A percentile compares a stretch with the other conserved stretches of the same genome.
Evolutionary conservation across 2,888 invertebrate genomes (phyloP).

Genomic region (Coenonympha arcania): DNA sequence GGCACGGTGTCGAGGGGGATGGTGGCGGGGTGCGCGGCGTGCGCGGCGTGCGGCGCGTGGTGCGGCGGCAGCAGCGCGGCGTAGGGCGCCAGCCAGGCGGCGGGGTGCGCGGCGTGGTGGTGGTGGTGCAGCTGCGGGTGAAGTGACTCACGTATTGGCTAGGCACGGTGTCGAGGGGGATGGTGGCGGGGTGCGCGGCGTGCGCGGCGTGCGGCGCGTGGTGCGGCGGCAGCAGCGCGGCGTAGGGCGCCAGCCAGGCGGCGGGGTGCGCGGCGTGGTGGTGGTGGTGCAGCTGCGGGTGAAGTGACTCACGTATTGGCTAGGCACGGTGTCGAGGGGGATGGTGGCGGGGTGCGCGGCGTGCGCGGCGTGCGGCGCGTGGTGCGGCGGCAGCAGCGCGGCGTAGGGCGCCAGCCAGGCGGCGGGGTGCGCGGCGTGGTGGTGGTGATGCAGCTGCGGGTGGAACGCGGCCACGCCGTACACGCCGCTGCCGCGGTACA

Average conservation of each 20-base stretch:
- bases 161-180: constrained; percentile 68
- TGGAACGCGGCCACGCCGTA: constrained; percentile 68
- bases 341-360: constrained; percentile 60
- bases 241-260: constrained; percentile 68
- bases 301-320: constrained; percentile 64
- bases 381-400: constrained; percentile 57
- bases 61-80: constrained; percentile 61
- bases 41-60: constrained; percentile 52
- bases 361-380: constrained; percentile 53
- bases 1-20: constrained; percentile 68
- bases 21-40: constrained; percentile 58
- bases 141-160: too few relatives aligned
- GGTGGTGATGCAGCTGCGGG: constrained; percentile 63
- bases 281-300: constrained; percentile 59
- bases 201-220: constrained; percentile 54
- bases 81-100: constrained; percentile 67
- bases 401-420: constrained; percentile 69
- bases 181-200: constrained; percentile 57
- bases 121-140: constrained; percentile 65
- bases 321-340: constrained; percentile 68
- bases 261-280: constrained; percentile 62
- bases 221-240: constrained; percentile 58
- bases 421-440: constrained; percentile 60
- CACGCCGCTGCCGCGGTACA: constrained; percentile 63
- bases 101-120: constrained; percentile 60